phyloP scores from a whole-genome alignment of 2,113 vertebrate species.

The Columbina picui region DNA sequence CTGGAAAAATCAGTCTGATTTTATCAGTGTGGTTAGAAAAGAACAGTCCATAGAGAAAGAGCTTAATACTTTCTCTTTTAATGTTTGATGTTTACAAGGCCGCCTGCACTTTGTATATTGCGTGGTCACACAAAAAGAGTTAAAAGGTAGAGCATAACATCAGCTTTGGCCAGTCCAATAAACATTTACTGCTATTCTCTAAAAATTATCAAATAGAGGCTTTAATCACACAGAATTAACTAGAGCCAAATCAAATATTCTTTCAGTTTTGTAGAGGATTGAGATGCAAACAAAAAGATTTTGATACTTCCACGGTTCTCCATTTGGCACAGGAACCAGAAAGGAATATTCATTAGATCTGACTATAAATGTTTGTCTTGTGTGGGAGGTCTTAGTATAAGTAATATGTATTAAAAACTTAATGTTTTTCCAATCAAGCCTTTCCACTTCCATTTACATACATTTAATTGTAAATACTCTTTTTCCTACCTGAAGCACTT shows the following conservation, averaged over 20 bases:
- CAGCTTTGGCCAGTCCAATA: not conserved
- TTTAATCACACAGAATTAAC: not conserved
- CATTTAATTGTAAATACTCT: conserved; percentile 64
- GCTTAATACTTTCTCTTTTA: not conserved
- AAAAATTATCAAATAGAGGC: not conserved
- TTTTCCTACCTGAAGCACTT: conserved; percentile 59
- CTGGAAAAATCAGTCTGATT: not conserved
- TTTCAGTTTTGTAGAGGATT: not conserved
- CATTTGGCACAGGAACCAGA: conserved; percentile 44
- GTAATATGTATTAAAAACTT: conserved; percentile 72
- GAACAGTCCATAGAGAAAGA: not conserved
- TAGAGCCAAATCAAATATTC: not conserved
- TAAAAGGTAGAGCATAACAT: not conserved
- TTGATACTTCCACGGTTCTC: conserved; percentile 15
- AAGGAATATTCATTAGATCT: conserved; percentile 33
- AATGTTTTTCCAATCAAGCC: conserved; percentile 69
- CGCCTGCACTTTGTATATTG: not conserved
- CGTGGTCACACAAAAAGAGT: not conserved
- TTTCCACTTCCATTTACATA: conserved; percentile 71
- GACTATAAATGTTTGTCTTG: conserved; percentile 58
- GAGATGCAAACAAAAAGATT: conserved; percentile 20
- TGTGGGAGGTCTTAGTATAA: conserved; percentile 71
- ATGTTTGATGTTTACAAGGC: not conserved
- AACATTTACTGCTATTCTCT: not conserved
- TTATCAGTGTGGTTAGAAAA: not conserved